These are phyloP conservation scores for Percopsis omiscomaycus DNA, from an alignment of 2,797 vertebrate species.

Conservation along the genomic window DNA sequence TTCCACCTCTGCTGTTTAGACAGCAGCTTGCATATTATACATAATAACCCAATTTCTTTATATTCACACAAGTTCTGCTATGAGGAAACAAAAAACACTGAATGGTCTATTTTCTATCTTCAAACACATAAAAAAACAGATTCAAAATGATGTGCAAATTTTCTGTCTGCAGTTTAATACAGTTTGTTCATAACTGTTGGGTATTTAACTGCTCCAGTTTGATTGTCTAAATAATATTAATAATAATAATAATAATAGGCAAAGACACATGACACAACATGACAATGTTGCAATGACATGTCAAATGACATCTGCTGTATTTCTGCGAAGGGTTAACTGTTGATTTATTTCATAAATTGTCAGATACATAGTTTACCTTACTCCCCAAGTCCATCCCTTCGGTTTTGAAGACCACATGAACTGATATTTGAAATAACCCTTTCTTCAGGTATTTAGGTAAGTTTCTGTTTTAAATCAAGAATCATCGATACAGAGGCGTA, in stretches of 20 bases:
- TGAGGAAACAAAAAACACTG: slow-evolving; percentile 46
- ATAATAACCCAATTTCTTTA: slow-evolving; percentile 52
- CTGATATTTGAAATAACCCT: slow-evolving; percentile 23
- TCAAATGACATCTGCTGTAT: slow-evolving; percentile 42
- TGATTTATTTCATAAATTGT: slow-evolving; percentile 8
- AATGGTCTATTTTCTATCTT: slow-evolving; percentile 15
- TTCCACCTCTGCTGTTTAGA: slow-evolving; percentile 39
- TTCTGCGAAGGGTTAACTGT: slow-evolving; percentile 23
- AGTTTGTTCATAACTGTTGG: slow-evolving; percentile 50
- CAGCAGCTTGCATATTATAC: slow-evolving; percentile 67
- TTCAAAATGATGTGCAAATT: slow-evolving; percentile 68
- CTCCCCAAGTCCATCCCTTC: slow-evolving; percentile 5
- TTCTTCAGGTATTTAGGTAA: slow-evolving; percentile 23
- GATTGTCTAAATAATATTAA: slow-evolving; percentile 80
- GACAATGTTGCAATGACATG: slow-evolving; percentile 43
- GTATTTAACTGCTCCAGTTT: slow-evolving; percentile 59
- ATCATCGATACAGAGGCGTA: too few relatives aligned
- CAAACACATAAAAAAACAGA: slow-evolving; percentile 56
- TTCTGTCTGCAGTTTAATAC: slow-evolving; percentile 45
- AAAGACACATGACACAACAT: slow-evolving; percentile 32
- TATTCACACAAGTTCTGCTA: slow-evolving; percentile 61
- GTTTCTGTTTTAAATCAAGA: slow-evolving; percentile 1
- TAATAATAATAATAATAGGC: slow-evolving; percentile 47
- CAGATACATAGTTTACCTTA: not conserved
- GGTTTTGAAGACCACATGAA: slow-evolving; percentile 20